Base-by-base conservation (phyloP, 2,797 vertebrate species). In the Mormyrus hasselquistii region DNA sequence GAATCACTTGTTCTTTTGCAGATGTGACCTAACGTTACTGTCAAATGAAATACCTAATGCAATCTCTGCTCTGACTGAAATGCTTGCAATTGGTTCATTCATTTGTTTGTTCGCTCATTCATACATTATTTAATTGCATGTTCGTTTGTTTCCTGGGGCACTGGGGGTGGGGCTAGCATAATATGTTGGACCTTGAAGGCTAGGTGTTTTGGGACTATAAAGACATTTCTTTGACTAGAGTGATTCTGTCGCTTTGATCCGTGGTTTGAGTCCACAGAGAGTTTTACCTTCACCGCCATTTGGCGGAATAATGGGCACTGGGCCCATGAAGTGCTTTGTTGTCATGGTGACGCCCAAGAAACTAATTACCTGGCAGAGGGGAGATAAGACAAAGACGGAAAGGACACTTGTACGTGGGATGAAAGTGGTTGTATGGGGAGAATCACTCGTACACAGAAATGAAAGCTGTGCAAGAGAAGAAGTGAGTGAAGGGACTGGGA, bases 291-390 rank as follows among this genome's bases (percentile, higher is more conserved):
- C 90, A 65, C 87, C 55, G 86, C 86, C 88, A 12, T 91, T 92
- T 90, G 79, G 91, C 91, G 93, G 93, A 94, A 94, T 94, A 95
- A 95, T 94, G 92, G 94, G 94, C 89, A 90, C 90, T 89, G 19
- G 92, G 59, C 88, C 93, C 92, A 92, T 89, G 22, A 93, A 92
- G 92, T 69, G 91, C 93, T 94, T 94, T 95, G 95, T 96, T 95
- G 94, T 95, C 93, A 95, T 96, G 94, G 93, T 89, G 84, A 96
- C 93, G 89, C 93, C 92, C 94, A 94, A 93, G 93, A 94, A 95
- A 95, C 94, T 94, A 95, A 96, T 95, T 95, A 95, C 94, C 94
- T 95, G 94, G 92, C 90, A 89, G 93, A 91, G 91, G 91, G 91
- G 90, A 94, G 94, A 95, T 95, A 94, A 94, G 93, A 92, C 87